Base-by-base conservation (phyloP, 2,888 invertebrate genomes). In the Rhingia campestris region DNA sequence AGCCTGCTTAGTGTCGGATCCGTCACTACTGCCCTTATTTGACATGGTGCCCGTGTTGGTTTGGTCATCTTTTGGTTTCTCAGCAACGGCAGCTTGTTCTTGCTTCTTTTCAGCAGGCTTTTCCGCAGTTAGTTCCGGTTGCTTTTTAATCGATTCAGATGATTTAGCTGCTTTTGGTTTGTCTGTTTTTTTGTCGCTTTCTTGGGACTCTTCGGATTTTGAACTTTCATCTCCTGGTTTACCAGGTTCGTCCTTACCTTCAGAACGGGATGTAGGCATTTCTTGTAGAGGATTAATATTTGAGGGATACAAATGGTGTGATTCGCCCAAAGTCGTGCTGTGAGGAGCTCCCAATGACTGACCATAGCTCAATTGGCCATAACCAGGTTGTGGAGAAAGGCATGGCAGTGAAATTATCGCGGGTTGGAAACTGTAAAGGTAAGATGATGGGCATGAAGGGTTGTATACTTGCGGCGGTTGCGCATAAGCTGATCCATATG, bases 401-500 rank as follows among this genome's bases (percentile, higher is more conserved):
- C 81, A 85, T 1, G 85, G 85, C 37, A 85, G 35, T 14, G 81
- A 51, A 12, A 85, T 67, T 4, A 85, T 56, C 43, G 75, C 56
- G 45, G 90, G 89, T 59, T 89, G 90, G n/a, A 86, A 63, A 32
- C 76, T 86, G 58, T 86, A 86, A 22, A 85, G n/a, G 32, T 72
- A 88, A 30, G 87, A 87, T n/a, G 64, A 64, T 53, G 86, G 88
- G 41, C 89, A 89, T 0, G 81, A 6, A 33, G 86, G 41, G 2
- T 51, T 75, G 14, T 59, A 69, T 39, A 30, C n/a, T 43, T 43
- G 58, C 6, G 61, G 3, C 49, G 22, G 32, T 12, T 12, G 12
- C 4, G 5, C 41, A 41, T 69, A 56, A 9, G 61, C 49, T 51
- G 70, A 33, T 6, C 12, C 37, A 37, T 73, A 54, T n/a, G 70